Base-by-base conservation (phyloP, 2,797 vertebrate species). In the Lepus townsendii region DNA sequence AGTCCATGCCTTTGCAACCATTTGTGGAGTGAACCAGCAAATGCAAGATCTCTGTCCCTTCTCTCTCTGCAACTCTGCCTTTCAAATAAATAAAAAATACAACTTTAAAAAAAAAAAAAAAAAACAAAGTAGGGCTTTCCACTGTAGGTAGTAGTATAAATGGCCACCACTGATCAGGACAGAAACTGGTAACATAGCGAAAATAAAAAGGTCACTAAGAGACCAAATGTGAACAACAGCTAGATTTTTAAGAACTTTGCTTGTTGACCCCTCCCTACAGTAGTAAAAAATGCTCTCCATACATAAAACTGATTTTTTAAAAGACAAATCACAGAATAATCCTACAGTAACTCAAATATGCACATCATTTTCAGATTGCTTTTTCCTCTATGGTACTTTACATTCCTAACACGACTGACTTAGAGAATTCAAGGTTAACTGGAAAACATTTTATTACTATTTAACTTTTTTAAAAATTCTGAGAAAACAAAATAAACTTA, bases 391-490 rank as follows among this genome's bases (percentile, higher is more conserved):
- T 5, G 83, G 65, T 7, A 76, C 20, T 50, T 93, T 71, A 79
- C 16, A 66, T 77, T 90, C 60, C 60, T 88, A 77, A 76, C 89
- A 85, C 24, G 93, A 68, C 88, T 77, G 73, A 79, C 68, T 65
- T 83, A 72, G 35, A 63, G 85, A 71, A 85, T 78, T 17, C 50
- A 79, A 30, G 26, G 76, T 57, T 90, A 90, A 92, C 5, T 90
- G 19, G 35, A 82, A 87, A 97, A 92, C 63, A 78, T 68, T 87
- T 88, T 92, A 88, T 82, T 93, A 69, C 50, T 63, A 14, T 77
- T 90, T 87, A 87, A 83, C 75, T 27, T 69, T 26, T 13, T 54
- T 57, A 57, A 71, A 76, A 32, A 19, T 7, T 20, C 22, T 47
- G 38, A 76, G 62, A n/a, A 30, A 94, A 86, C 11, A 76, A 54